Evolutionary conservation across 2,888 invertebrate species (phyloP), one percentile per base, ranked within the genome.

Genomic region (Conistra vaccinii): DNA sequence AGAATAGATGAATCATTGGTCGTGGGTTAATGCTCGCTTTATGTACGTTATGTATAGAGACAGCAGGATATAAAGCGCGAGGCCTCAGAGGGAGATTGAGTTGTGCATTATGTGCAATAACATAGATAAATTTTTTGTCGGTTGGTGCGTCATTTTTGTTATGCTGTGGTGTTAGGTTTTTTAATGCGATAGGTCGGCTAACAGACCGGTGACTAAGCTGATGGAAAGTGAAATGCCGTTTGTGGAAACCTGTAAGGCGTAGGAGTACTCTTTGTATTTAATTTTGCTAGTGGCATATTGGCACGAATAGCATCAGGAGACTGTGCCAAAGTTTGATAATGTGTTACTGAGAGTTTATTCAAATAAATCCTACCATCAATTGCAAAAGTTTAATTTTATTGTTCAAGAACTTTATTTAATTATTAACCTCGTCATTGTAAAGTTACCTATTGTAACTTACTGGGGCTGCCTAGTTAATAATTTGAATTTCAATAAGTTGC

Each of bases 1-100:
- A 79, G 69, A 79, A 79, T 79, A 79, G 79, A 69, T 69, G 81
- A 79, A 69, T 79, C 69, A 68, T 60, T 68, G 71, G 42, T 55
- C 17, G 32, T 57, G 70, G 70, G 71, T 79, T 80, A 79, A 75
- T 80, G 79, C 63, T 55, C 79, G 51, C 58, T 60, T 60, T 80
- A 80, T 79, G 26, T 72, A 63, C 78, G 55, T 23, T 7, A 76
- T 73, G 66, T 66, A 32, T 66, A 61, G 1, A 48, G 55, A 17
- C 12, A n/a, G 55, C 29, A 51, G 73, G 42, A 72, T 78, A 65
- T 65, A 67, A 26, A 29, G 9, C 20, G 29, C 9, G 67, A 65
- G 74, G 78, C 80, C 74, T 65, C n/a, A 26, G 29, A 48, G 48
- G 62, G 66, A 67, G 78, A 62, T n/a, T 58, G 75, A n/a, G n/a